Conservation (phyloP, 2,888 invertebrate genomes). For the Fabriciana adippe region DNA sequence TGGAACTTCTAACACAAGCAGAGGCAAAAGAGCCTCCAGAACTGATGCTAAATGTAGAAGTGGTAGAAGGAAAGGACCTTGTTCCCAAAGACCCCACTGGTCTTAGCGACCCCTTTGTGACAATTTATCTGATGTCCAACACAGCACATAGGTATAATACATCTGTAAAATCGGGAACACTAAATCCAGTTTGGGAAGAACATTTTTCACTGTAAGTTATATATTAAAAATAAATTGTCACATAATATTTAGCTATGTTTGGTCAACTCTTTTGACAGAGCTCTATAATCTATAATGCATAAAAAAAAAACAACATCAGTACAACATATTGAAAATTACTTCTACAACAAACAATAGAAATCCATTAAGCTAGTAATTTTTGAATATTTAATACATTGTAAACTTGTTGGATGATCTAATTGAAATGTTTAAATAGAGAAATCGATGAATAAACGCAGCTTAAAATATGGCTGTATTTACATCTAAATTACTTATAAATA, state of each 20-base stretch:
- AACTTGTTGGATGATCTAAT: background rate
- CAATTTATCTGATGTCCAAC: conserved; percentile 91
- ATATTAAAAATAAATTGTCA: background rate
- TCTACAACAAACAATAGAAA: background rate
- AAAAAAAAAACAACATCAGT: too few species aligned
- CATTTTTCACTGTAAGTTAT: conserved; percentile 95
- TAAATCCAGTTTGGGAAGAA: conserved; percentile 98
- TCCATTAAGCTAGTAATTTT: background rate
- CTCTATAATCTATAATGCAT: too few species aligned
- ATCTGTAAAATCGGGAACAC: conserved; percentile 93
- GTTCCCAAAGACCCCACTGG: conserved; percentile 94
- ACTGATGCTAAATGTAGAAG: conserved; percentile 91
- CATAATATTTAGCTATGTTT: too few species aligned
- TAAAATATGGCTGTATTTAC: background rate
- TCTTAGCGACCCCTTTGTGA: conserved; percentile 98
- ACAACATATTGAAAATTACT: too few species aligned
- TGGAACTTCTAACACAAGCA: conserved; percentile 86
- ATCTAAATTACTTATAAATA: background rate
- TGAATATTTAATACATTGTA: conserved; percentile 5
- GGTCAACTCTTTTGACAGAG: too few species aligned
- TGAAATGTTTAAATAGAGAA: background rate
- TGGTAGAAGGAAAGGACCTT: conserved; percentile 93
- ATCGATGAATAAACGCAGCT: background rate
- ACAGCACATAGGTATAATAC: conserved; percentile 92
- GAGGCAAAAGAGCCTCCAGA: conserved; percentile 92